Evolutionary conservation across 2,888 invertebrate species (phyloP), one percentile per base, ranked within the genome.

Genomic region (Polydrusus pterygomalis): DNA sequence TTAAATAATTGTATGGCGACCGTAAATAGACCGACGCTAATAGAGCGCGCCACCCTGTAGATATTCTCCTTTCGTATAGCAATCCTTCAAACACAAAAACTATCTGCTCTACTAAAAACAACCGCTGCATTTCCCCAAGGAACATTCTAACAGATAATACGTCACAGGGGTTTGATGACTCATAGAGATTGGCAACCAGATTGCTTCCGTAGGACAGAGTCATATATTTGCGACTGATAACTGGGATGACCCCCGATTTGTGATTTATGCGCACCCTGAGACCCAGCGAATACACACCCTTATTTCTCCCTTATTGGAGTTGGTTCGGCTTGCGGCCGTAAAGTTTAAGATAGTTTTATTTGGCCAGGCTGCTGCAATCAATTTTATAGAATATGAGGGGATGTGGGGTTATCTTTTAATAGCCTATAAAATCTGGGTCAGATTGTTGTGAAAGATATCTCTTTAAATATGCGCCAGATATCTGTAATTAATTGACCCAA

Each of bases 271-370:
- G 62, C 70, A 60, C 69, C 63, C 64, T 47, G 74, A 38, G 67
- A 63, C 58, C 58, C 40, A 60, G 15, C 58, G 58, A 49, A 73
- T 67, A 43, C 54, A 54, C 72, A 67, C 72, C 56, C 73, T 62
- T 56, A 30, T 60, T 60, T 74, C 13, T 18, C 49, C 68, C 68
- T 62, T 62, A 45, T 60, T 60, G 58, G 25, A 68, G 62, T 68
- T 74, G 68, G 54, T 68, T 54, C 63, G 60, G 68, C 68, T 63
- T 68, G 51, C 45, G 74, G 68, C 51, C 67, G 45, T 74, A 74
- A 74, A 74, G 68, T 74, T 74, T 62, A 68, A 68, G 74, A 74
- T 74, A 74, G 74, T 74, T 69, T 74, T 68, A 68, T 74, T 74
- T 68, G 74, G 62, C 68, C 74, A 68, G 74, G 68, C 68, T 63